Evolutionary conservation across 92 coral and sea anemone genomes (phyloP).

Genomic region (Blastomussa wellsi): DNA sequence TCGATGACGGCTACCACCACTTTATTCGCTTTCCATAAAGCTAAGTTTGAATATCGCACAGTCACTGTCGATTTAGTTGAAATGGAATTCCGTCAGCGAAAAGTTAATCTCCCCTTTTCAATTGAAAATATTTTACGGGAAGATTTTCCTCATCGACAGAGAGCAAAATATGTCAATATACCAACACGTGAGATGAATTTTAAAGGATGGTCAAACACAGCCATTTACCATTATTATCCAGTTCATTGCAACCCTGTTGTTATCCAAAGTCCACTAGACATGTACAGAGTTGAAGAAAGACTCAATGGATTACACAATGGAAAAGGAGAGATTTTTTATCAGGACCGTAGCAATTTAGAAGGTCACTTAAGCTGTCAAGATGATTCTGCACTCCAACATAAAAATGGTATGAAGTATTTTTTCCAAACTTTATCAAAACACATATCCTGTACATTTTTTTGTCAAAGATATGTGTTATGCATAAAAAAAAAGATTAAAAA

Average conservation of each 20-base stretch:
- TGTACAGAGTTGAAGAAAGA: conserved; percentile 2
- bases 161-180: background rate
- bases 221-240: conserved; percentile 1
- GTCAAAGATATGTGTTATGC: background rate
- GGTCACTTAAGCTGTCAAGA: background rate
- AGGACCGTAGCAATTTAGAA: background rate
- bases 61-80: background rate
- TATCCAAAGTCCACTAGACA: background rate
- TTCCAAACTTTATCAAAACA: background rate
- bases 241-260: conserved; percentile 21
- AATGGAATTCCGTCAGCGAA: conserved; percentile 22
- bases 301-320: background rate
- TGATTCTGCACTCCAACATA: background rate
- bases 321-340: background rate
- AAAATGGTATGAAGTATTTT: conserved; percentile 2
- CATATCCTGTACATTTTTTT: background rate
- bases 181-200: background rate
- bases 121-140: conserved; percentile 64
- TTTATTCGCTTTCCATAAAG: background rate
- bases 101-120: conserved; percentile 46
- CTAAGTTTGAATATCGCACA: background rate
- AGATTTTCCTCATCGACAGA: conserved; percentile 51
- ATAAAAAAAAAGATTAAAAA: background rate
- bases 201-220: background rate
- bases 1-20: background rate